Evolutionary conservation across 2,888 invertebrate species (phyloP).

Genomic region (Pollenia griseotomentosa): DNA sequence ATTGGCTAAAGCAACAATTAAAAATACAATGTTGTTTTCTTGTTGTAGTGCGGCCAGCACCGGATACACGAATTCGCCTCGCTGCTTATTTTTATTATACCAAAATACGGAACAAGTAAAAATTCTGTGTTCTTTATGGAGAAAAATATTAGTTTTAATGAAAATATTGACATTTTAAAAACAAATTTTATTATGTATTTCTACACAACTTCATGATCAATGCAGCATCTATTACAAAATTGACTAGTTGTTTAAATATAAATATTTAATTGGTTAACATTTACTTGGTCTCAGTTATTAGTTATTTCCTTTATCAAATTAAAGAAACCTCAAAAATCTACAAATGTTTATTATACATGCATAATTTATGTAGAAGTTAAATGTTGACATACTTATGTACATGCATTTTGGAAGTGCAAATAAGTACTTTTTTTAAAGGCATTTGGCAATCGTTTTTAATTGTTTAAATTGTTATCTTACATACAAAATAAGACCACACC

Average conservation of each 20-base stretch:
- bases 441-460: conserved; percentile 5
- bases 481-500: conserved; percentile 6
- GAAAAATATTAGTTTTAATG: no score
- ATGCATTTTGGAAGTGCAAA: conserved; percentile 1
- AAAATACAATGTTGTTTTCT: no score
- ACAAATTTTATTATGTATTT: no score
- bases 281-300: neutral
- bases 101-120: no score
- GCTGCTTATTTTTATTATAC: no score
- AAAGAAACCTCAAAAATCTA: neutral
- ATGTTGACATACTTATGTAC: neutral
- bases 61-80: no score
- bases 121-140: no score
- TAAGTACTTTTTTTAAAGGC: neutral
- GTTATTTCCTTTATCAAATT: neutral
- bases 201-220: neutral
- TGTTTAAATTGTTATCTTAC: conserved; percentile 6
- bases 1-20: no score
- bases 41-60: no score
- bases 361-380: neutral
- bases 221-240: neutral
- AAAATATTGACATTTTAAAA: no score
- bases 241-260: neutral
- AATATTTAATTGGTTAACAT: no score
- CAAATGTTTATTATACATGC: neutral